Percentiles rank a stretch among this genome's conserved stretches.
phyloP scores from a whole-genome alignment of 1,140 invertebrate genomes.

The Drosophila baimaii region DNA sequence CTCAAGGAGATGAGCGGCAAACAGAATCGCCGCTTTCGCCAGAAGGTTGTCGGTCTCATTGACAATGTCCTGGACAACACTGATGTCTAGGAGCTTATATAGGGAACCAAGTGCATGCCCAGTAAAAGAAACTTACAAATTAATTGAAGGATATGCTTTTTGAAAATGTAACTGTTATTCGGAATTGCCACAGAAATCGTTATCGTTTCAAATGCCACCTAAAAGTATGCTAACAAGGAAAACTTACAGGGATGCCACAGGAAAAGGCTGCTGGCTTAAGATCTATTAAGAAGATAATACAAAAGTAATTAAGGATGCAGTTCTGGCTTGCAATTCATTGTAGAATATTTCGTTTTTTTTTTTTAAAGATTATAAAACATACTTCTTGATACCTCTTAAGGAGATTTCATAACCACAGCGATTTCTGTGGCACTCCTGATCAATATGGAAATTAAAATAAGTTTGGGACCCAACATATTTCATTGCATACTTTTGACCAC shows the following conservation, averaged over 20 bases:
- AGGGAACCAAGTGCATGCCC: neutral
- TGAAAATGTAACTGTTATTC: neutral
- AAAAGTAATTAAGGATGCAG: too few species aligned
- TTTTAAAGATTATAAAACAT: too few species aligned
- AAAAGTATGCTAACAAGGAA: neutral
- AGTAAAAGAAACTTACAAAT: neutral
- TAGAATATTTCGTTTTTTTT: too few species aligned
- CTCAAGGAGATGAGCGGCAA: constrained; percentile 80
- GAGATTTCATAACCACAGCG: too few species aligned
- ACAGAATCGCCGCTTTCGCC: constrained; percentile 76
- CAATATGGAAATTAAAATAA: too few species aligned
- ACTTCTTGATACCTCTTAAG: too few species aligned
- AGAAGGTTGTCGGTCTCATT: constrained; percentile 77
- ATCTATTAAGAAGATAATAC: too few species aligned
- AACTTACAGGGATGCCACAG: neutral
- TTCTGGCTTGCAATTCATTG: too few species aligned
- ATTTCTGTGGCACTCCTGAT: too few species aligned
- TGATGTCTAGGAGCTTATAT: constrained; percentile 35
- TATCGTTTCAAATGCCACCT: neutral
- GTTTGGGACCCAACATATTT: too few species aligned
- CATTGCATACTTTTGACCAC: too few species aligned
- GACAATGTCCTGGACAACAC: constrained; percentile 75
- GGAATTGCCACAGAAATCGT: too few species aligned
- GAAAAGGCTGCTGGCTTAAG: neutral
- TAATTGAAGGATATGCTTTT: neutral